These are phyloP conservation scores for Drosophila guanche DNA, from an alignment of 1,140 invertebrate species.

Conservation along the genomic window DNA sequence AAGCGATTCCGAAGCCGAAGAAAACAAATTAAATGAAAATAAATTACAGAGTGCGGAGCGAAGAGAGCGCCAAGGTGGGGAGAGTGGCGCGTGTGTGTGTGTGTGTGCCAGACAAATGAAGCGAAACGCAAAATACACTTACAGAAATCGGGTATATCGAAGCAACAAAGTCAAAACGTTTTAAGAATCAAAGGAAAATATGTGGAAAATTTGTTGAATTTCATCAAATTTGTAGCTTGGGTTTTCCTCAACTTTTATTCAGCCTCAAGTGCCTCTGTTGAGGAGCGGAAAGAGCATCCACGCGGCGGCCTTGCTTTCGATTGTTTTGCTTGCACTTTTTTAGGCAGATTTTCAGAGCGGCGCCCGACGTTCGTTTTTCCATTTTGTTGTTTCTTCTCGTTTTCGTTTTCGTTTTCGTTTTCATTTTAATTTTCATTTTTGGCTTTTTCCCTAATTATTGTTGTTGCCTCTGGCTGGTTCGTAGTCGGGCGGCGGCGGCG, in stretches of 20 bases:
- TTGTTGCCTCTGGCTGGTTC: conserved; percentile 65
- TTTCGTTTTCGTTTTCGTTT: conserved; percentile 16
- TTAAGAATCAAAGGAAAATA: too few species aligned
- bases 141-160: too few species aligned
- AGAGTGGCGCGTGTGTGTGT: conserved; percentile 34
- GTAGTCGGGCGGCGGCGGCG: conserved; percentile 77
- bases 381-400: conserved; percentile 9
- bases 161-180: too few species aligned
- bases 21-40: conserved; percentile 46
- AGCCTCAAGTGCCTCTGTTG: too few species aligned
- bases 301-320: too few species aligned
- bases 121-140: conserved; percentile 54
- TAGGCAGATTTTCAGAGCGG: conserved; percentile 48
- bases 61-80: too few species aligned
- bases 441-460: conserved; percentile 74
- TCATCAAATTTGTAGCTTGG: too few species aligned
- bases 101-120: conserved; percentile 64
- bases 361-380: conserved; percentile 20
- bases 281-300: too few species aligned
- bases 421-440: conserved; percentile 30
- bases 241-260: too few species aligned
- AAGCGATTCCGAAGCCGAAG: conserved; percentile 20
- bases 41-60: conserved; percentile 28
- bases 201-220: too few species aligned
- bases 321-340: too few species aligned